phyloP scores from a whole-genome alignment of 2,797 vertebrate genomes.

The Melanotaenia pygmaea region DNA sequence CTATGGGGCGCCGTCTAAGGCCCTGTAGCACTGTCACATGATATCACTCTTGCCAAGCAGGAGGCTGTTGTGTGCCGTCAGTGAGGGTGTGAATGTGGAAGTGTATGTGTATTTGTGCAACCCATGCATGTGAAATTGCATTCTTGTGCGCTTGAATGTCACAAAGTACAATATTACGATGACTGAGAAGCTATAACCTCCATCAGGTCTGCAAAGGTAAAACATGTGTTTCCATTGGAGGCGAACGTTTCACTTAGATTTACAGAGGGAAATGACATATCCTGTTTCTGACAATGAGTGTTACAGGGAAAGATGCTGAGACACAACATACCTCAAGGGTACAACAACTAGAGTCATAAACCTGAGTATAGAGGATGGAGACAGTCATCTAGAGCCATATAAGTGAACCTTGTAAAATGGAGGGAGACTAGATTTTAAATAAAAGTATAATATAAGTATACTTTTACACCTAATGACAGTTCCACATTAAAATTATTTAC shows the following conservation, averaged over 20 bases:
- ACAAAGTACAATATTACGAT: constrained; percentile 57
- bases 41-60: constrained; percentile 69
- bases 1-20: constrained; percentile 64
- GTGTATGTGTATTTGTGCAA: constrained; percentile 21
- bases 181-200: constrained; percentile 77
- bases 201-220: constrained; percentile 76
- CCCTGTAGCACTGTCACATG: constrained; percentile 75
- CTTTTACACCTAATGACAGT: constrained; percentile 27
- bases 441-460: constrained; percentile 45
- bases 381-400: constrained; percentile 52
- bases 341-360: constrained; percentile 66
- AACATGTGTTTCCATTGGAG: constrained; percentile 80
- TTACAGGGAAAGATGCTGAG: constrained; percentile 72
- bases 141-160: constrained; percentile 62
- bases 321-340: constrained; percentile 72
- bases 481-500: constrained; percentile 25
- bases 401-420: constrained; percentile 53
- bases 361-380: constrained; percentile 49
- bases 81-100: constrained; percentile 16
- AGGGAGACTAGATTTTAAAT: constrained; percentile 56
- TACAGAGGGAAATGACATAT: constrained; percentile 78
- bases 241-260: constrained; percentile 71
- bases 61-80: constrained; percentile 38
- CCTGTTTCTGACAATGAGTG: constrained; percentile 75
- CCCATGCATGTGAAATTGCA: constrained; percentile 47